Conservation (phyloP, 2,113 vertebrate species). For the Melanerpes formicivorus region DNA sequence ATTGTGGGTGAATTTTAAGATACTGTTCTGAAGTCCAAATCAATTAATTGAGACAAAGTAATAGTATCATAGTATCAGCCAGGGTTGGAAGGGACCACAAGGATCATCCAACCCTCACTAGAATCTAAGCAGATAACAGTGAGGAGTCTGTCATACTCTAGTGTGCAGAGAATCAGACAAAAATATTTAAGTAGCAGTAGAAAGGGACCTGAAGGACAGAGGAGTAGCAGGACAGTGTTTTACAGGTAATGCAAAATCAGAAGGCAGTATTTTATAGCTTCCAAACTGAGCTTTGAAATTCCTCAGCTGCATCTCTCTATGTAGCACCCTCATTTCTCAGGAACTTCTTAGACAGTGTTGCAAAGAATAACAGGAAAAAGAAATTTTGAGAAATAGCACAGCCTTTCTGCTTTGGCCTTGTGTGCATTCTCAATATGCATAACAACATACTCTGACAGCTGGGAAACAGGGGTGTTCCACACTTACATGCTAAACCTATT, state of each 20-base stretch:
- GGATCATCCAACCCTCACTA: not conserved
- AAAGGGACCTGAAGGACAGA: not conserved
- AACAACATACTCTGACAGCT: not conserved
- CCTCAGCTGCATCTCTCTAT: not conserved
- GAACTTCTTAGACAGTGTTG: not conserved
- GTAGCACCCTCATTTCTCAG: not conserved
- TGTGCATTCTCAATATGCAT: not conserved
- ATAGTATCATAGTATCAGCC: no score
- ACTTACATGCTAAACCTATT: not conserved
- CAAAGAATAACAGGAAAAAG: not conserved
- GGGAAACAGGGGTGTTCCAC: not conserved
- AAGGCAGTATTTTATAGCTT: not conserved
- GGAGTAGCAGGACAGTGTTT: not conserved
- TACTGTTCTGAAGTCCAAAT: not conserved
- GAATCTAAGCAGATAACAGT: not conserved
- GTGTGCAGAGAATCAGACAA: not conserved
- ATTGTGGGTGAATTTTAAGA: not conserved
- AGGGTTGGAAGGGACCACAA: no score
- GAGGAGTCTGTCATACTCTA: not conserved
- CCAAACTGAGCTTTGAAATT: not conserved
- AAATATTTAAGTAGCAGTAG: not conserved
- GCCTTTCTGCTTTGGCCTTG: not conserved
- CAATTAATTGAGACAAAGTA: not conserved
- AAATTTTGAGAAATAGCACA: not conserved
- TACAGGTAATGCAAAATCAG: not conserved